Evolutionary conservation across 2,797 vertebrate genomes (phyloP), one percentile per base, ranked within the genome.

Genomic region (Sylvia borin): DNA sequence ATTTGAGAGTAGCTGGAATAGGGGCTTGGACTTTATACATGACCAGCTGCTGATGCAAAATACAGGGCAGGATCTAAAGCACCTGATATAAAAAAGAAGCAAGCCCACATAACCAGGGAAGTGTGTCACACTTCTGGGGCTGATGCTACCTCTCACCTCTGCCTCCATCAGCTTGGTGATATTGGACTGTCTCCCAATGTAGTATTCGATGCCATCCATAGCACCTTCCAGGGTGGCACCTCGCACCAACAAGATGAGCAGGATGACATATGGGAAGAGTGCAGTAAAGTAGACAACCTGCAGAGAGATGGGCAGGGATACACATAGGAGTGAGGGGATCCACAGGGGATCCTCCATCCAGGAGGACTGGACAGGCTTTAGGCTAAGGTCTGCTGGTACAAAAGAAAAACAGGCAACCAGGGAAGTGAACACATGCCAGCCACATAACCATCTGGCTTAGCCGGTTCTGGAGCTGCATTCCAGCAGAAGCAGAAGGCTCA

Each of bases 231-330:
- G 96, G 43, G 99, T 99, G 61, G 97, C 97, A 13, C 99, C 99
- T 96, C 98, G 97, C 75, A 99, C 97, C 93, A 99, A 88, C 92
- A 99, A 94, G 91, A 99, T 98, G 10, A 99, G 43, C 70, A 99
- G 98, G 78, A 99, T 98, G 38, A 98, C 93, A 0, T 99, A 99
- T 0, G 99, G 99, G 90, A 99, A 99, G n/a, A 98, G 97, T 1
- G 99, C 99, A 3, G 99, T 99, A 80, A 99, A 99, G 95, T 99
- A 99, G 57, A 99, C 99, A 14, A 99, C 99, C 99, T 99, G 89
- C 24, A 76, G 88, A 85, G 89, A 66, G 65, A 92, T 88, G 19
- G 15, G 34, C 50, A 91, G 55, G 47, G 27, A 36, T n/a, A 66
- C 32, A 19, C 3, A 3, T 26, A 92, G 76, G 55, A 4, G 1